phyloP scores from a whole-genome alignment of 1,140 invertebrate species.

The Cotesia vestalis region DNA sequence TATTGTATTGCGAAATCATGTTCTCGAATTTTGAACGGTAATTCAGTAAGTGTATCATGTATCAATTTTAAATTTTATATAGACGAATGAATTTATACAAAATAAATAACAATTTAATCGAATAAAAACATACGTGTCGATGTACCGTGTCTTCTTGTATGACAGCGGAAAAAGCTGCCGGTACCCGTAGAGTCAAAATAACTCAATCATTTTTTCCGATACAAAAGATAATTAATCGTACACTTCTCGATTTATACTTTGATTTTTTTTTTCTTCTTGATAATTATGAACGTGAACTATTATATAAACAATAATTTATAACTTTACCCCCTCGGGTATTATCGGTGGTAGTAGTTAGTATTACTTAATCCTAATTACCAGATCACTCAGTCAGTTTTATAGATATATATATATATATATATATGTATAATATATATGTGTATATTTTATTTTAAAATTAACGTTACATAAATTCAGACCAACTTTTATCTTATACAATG shows the following conservation, averaged over 20 bases:
- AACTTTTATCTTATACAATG: no score
- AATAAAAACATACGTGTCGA: conserved; percentile 1
- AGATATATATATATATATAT: not conserved
- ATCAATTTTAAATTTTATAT: no score
- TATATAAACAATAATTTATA: no score
- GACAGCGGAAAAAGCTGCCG: conserved; percentile 1
- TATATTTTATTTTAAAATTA: conserved; percentile 1
- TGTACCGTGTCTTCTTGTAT: not conserved
- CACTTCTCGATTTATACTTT: no score
- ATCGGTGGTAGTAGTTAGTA: no score
- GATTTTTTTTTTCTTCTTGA: no score
- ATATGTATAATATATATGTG: not conserved
- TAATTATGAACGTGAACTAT: no score
- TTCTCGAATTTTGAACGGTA: not conserved
- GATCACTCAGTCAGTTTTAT: not conserved
- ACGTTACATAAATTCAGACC: conserved; percentile 10
- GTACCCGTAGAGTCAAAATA: not conserved
- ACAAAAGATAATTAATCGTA: conserved; percentile 1
- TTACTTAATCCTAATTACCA: no score
- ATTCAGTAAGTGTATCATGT: not conserved
- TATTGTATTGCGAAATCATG: not conserved
- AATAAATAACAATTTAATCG: conserved; percentile 14
- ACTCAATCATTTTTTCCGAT: not conserved
- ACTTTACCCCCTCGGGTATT: no score
- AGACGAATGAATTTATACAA: not conserved